Percentiles rank a stretch among this genome's conserved stretches.
Conservation (phyloP, 2,113 vertebrate species). For the Caranx ignobilis region DNA sequence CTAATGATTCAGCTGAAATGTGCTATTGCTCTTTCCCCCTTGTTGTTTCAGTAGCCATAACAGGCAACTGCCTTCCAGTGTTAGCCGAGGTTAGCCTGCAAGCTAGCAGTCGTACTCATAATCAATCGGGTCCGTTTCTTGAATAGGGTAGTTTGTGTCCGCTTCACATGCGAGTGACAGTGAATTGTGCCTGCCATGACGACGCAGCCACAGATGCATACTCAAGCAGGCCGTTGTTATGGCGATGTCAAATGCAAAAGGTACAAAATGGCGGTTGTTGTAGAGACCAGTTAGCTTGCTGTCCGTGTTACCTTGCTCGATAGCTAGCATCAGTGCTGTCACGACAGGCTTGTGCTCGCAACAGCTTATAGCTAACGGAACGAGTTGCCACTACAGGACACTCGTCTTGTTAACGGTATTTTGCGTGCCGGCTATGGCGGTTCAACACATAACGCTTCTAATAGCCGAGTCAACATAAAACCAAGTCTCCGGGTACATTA, state of each 20-base stretch:
- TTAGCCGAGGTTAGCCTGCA: conserved; percentile 67
- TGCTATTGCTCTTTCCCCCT: conserved; percentile 72
- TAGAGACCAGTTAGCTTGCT: conserved; percentile 78
- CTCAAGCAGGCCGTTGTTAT: conserved; percentile 86
- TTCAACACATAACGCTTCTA: neutral
- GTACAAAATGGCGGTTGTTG: conserved; percentile 90
- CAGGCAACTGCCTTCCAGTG: conserved; percentile 63
- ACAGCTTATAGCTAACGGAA: neutral
- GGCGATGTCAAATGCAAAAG: conserved; percentile 88
- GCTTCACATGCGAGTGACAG: conserved; percentile 48
- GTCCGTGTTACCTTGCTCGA: conserved; percentile 49
- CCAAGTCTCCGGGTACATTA: neutral
- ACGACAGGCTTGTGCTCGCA: conserved; percentile 51
- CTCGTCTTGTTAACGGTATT: neutral
- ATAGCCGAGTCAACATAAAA: neutral
- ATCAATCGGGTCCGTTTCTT: conserved; percentile 29
- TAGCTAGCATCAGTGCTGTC: conserved; percentile 63
- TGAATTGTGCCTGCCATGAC: conserved; percentile 67
- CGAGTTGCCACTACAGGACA: neutral
- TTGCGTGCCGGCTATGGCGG: neutral
- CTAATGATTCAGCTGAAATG: conserved; percentile 67
- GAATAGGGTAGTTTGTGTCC: conserved; percentile 22
- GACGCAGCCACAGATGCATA: conserved; percentile 74
- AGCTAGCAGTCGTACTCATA: conserved; percentile 56
- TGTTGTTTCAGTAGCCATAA: conserved; percentile 80